Evolutionary conservation across 2,113 vertebrate genomes (phyloP).

Genomic region (Ceuthmochares aereus): DNA sequence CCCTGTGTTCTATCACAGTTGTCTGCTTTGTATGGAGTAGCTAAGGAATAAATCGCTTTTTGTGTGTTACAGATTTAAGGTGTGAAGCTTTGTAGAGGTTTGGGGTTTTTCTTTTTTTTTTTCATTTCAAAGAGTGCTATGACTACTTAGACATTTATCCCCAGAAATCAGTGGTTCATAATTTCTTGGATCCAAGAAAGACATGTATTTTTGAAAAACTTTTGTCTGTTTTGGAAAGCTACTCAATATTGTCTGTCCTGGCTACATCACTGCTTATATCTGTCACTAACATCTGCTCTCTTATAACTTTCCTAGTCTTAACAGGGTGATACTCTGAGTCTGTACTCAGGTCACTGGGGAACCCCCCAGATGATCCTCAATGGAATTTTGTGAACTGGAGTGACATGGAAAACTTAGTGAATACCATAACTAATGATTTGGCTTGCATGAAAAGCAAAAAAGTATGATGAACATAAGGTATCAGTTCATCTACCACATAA

Average conservation of each 20-base stretch:
- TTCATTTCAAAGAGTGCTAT: not conserved
- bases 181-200: not conserved
- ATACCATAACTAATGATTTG: not conserved
- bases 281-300: not conserved
- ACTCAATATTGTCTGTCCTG: not conserved
- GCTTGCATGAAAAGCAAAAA: not conserved
- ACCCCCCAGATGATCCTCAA: not conserved
- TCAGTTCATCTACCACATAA: not conserved
- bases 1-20: accelerated
- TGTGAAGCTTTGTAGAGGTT: not conserved
- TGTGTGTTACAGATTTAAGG: not conserved
- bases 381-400: not conserved
- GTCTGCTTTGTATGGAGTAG: not conserved
- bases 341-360: too few species aligned
- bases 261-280: not conserved
- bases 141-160: not conserved
- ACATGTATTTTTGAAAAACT: not conserved
- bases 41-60: not conserved
- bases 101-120: not conserved
- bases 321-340: accelerated
- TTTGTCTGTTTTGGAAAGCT: not conserved
- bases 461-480: not conserved
- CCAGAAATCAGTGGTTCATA: not conserved
- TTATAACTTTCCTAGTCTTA: not conserved
- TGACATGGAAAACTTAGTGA: not conserved